Base-by-base conservation (phyloP, 1,140 invertebrate genomes). In the Rhagoletis pomonella region DNA sequence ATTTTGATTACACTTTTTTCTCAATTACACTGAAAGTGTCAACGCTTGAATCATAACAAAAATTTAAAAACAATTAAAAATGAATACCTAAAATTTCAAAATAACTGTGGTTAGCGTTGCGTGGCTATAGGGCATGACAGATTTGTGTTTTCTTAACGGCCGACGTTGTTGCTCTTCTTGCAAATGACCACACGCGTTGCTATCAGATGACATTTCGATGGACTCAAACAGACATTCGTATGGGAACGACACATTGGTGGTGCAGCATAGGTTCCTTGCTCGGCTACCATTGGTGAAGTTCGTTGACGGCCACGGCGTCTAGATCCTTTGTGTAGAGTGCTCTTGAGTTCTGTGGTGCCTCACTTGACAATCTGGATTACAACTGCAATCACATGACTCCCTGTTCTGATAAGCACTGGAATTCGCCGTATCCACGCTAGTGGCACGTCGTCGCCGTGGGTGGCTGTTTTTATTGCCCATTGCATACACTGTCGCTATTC, bases 101-200 rank as follows among this genome's bases (percentile, higher is more conserved):
- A 62, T 62, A 62, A 62, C 17, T 62, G 60, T 10, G 9, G 17
- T 62, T 62, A 12, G 4, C 60, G 17, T 17, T 62, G 4, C 60
- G 12, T n/a, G n/a, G n/a, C 17, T 12, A 62, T 17, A 62, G 17
- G 0, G 10, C 60, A 14, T 12, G 17, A 14, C 17, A 17, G 12
- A 62, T 4, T 4, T n/a, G n/a, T n/a, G 60, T 12, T 12, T 12
- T 17, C 60, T 62, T n/a, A 12, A 10, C 60, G 60, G 4, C 17
- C 12, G 17, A 62, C 12, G 29, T 73, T 10, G 73, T 5, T 7
- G 19, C 73, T 81, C 47, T 81, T 81, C 47, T 81, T 81, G n/a
- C 73, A 81, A 81, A 81, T 81, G 9, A 81, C 73, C 73, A 81
- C 73, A 58, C 73, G 73, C 73, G 73, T 81, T 3, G 73, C 73